Base-by-base conservation (phyloP, 1,140 invertebrate species). In the Melipona quadrifasciata region DNA sequence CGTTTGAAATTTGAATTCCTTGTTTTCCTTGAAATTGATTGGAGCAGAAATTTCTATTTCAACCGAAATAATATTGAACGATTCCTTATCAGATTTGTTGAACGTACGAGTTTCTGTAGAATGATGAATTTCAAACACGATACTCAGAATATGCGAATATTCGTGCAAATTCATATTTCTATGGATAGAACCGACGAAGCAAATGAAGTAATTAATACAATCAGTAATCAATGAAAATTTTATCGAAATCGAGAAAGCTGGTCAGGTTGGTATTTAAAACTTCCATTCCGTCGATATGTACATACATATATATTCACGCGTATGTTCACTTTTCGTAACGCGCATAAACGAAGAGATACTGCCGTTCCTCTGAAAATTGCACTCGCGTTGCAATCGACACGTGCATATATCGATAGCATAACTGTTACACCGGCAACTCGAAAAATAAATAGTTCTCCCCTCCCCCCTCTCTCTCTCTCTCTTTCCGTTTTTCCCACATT, bases 381-480 rank as follows among this genome's bases (percentile, higher is more conserved):
- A 31, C 1, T 16, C 39, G 12, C 19, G 73, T 39, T 75, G 24
- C 34, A 76, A 27, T 64, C 34, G 34, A 64, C 74, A 61, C 74
- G 57, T 27, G 74, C 61, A 39, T 39, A 75, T n/a, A 47, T 61
- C 55, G 74, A 58, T 64, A 47, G 34, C 4, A 61, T 61, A 47
- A 64, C 57, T 27, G 74, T 76, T 76, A 76, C 34, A 76, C 57
- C 34, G 6, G 24, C 34, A 6, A 57, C n/a, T 61, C n/a, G 74
- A 47, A 27, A 64, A 76, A 61, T 76, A 76, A 76, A 76, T 76
- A 76, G 61, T 55, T 55, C 19, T 53, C 10, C 8, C 34, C 1
- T 17, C 21, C 58, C 21, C 39, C 8, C 5, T 39, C 39, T 47
- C 6, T 47, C 39, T 47, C 39, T 47, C 39, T 11, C 8, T 55